Base-by-base conservation (phyloP, 2,888 invertebrate genomes). In the Oasisia sp. region DNA sequence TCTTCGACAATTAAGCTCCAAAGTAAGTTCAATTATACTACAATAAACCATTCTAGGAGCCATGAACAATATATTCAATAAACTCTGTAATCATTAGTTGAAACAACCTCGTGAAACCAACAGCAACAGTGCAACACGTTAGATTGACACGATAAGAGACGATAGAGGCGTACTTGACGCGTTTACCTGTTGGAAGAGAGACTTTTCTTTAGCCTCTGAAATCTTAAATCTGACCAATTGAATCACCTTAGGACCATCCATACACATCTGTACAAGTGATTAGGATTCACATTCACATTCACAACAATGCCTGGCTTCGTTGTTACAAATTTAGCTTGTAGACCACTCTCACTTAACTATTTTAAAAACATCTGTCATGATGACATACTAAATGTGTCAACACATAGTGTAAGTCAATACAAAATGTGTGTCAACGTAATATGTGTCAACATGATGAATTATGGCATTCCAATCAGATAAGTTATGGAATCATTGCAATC, bases 171-270 rank as follows among this genome's bases (percentile, higher is more conserved):
- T 56, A 74, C 27, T 3, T 19, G 74, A 74, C 19, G 27, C 27
- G n/a, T 74, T 74, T 74, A 74, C 74, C 74, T 74, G 74, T 19
- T 74, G 14, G n/a, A 19, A 19, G 74, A 74, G n/a, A 74, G 74
- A 74, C n/a, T 74, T 74, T 74, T 74, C 74, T 74, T 74, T 74
- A 74, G 74, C 74, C 74, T 74, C 74, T 74, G 74, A 74, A 74
- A 74, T 74, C 74, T 74, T 74, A 74, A 74, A 74, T n/a, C 74
- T 74, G 74, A 74, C 27, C n/a, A 74, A 27, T 74, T 74, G 14
- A 74, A 74, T 74, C 74, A 74, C 74, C 27, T 74, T 19, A n/a
- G 7, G 74, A 74, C 74, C 19, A 74, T 74, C 74, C 27, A 5
- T 74, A 74, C 27, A 74, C 27, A 74, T 74, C 74, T 74, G 27